Evolutionary conservation across 2,113 vertebrate species (phyloP).

Genomic region (Toxostoma redivivum): DNA sequence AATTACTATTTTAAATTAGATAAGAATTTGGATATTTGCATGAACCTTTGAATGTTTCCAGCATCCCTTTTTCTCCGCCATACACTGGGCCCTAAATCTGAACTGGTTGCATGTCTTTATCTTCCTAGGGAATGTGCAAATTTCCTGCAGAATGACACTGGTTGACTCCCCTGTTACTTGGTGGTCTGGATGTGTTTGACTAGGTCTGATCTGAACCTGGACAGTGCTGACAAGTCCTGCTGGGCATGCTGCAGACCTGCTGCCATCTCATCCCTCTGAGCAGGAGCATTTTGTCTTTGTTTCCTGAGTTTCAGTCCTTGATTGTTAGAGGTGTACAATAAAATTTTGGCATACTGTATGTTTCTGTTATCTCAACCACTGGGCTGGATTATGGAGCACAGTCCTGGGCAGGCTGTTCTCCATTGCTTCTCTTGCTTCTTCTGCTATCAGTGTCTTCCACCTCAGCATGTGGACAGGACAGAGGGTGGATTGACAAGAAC

Average conservation of each 20-base stretch:
- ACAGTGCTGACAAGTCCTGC: not conserved
- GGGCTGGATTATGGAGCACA: not conserved
- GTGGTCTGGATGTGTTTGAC: not conserved
- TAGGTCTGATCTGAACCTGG: not conserved
- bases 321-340: not conserved
- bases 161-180: not conserved
- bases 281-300: not conserved
- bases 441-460: not conserved
- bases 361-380: not conserved
- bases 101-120: not conserved
- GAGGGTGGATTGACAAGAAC: not conserved
- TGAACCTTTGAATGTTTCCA: not conserved
- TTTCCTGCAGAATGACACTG: accelerated
- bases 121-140: not conserved
- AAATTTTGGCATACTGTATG: not conserved
- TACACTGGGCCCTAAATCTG: not conserved
- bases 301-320: not conserved
- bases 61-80: not conserved
- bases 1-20: not conserved
- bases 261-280: not conserved
- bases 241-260: not conserved
- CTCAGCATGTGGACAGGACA: not conserved
- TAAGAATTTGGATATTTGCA: not conserved
- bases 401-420: not conserved
- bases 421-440: not conserved